phyloP scores from a whole-genome alignment of 1,140 invertebrate genomes.

The Eupristina koningsbergeri region DNA sequence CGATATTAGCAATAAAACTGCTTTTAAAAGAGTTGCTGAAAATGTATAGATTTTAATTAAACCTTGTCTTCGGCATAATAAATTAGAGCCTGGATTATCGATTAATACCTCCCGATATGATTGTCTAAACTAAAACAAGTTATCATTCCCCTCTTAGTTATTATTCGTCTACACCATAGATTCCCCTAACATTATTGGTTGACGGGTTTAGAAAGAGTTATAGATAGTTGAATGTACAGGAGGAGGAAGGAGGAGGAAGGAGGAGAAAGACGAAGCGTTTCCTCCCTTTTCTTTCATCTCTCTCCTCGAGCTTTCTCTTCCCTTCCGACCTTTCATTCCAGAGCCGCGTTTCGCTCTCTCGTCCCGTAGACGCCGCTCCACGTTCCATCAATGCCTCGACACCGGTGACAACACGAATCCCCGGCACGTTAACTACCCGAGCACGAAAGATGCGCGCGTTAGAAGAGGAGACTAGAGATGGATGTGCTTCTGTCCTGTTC shows the following conservation, averaged over 20 bases:
- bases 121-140: too few relatives aligned
- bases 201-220: not conserved
- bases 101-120: too few relatives aligned
- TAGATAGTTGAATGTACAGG: not conserved
- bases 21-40: too few relatives aligned
- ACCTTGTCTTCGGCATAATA: too few relatives aligned
- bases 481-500: constrained; percentile 50
- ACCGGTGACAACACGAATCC: constrained; percentile 50
- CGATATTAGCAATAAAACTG: too few relatives aligned
- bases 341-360: constrained; percentile 38
- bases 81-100: too few relatives aligned
- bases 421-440: constrained; percentile 40
- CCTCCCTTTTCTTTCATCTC: not conserved
- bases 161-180: too few relatives aligned
- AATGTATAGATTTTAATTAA: too few relatives aligned
- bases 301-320: constrained; percentile 29
- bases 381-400: constrained; percentile 54
- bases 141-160: too few relatives aligned
- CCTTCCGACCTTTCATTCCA: constrained; percentile 22
- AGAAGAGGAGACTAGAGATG: constrained; percentile 55
- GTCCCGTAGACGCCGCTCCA: constrained; percentile 30
- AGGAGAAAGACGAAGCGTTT: not conserved
- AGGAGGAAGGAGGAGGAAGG: not conserved
- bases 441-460: constrained; percentile 57
- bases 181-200: not conserved